phyloP scores from a whole-genome alignment of 2,888 invertebrate species.

The Harpalus rubripes region DNA sequence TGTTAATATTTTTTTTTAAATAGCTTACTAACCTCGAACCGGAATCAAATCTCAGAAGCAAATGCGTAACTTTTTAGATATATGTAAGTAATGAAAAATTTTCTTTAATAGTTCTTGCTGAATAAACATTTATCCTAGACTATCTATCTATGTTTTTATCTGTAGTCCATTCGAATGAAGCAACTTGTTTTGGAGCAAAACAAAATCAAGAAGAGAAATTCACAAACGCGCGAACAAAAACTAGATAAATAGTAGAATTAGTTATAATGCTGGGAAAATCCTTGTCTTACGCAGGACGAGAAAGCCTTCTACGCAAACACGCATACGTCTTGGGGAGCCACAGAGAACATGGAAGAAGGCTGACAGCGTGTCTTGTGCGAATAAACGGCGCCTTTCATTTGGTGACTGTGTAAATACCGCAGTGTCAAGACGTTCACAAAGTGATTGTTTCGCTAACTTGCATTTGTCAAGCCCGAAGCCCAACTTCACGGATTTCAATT shows the following conservation, averaged over 20 bases:
- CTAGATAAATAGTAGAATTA: conserved; percentile 48
- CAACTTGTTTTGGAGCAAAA: too few relatives aligned
- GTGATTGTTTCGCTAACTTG: conserved; percentile 65
- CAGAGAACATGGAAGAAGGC: background rate
- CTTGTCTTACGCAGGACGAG: background rate
- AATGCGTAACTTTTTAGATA: too few relatives aligned
- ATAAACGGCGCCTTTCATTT: conserved; percentile 62
- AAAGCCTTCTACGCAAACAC: conserved; percentile 13
- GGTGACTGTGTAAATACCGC: conserved; percentile 61
- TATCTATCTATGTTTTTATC: too few relatives aligned
- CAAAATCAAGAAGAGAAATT: too few relatives aligned
- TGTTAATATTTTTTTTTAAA: too few relatives aligned
- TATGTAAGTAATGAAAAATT: too few relatives aligned
- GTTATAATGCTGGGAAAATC: conserved; percentile 17
- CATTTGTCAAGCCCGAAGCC: conserved; percentile 64
- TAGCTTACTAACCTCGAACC: too few relatives aligned
- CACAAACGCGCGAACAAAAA: conserved; percentile 1
- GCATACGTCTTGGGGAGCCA: conserved; percentile 35
- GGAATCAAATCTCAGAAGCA: too few relatives aligned
- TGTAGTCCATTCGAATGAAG: too few relatives aligned
- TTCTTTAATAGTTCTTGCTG: too few relatives aligned
- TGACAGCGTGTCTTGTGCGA: conserved; percentile 35
- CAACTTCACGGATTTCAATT: conserved; percentile 65
- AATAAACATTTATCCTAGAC: too few relatives aligned
- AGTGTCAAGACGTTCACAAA: conserved; percentile 65